phyloP scores from a whole-genome alignment of 2,113 vertebrate species.

The Hypanus sabinus region DNA sequence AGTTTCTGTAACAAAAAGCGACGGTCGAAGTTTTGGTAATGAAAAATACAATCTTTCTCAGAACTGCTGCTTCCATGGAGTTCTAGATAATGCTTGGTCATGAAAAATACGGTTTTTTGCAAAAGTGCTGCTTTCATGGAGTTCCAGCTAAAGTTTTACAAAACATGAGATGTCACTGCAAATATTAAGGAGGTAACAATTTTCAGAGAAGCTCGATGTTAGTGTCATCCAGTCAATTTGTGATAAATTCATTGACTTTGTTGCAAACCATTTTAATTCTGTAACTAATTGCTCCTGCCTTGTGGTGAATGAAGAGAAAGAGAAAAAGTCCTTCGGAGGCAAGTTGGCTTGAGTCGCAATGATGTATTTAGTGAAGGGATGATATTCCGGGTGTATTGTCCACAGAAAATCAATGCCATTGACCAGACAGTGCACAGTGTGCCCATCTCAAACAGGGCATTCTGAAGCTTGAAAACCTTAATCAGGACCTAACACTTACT shows the following conservation, averaged over 20 bases:
- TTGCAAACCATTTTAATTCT: background rate
- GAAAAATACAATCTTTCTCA: background rate
- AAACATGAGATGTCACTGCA: background rate
- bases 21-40: background rate
- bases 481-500: background rate
- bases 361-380: background rate
- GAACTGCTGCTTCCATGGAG: background rate
- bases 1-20: conserved; percentile 51
- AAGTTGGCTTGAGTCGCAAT: background rate
- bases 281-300: background rate
- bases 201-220: background rate
- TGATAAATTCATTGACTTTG: background rate
- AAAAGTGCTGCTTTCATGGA: background rate
- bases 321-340: background rate
- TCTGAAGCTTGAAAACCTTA: background rate
- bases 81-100: background rate
- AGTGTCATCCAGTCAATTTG: background rate
- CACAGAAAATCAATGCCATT: background rate
- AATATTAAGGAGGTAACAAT: background rate
- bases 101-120: background rate
- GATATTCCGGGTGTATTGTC: background rate
- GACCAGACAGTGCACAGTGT: background rate
- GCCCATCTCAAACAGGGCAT: background rate
- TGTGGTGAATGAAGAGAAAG: background rate
- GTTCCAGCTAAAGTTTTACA: background rate